Evolutionary conservation across 2,797 vertebrate species (phyloP), one percentile per base, ranked within the genome.

Genomic region (Enteromius thamalakanensis): DNA sequence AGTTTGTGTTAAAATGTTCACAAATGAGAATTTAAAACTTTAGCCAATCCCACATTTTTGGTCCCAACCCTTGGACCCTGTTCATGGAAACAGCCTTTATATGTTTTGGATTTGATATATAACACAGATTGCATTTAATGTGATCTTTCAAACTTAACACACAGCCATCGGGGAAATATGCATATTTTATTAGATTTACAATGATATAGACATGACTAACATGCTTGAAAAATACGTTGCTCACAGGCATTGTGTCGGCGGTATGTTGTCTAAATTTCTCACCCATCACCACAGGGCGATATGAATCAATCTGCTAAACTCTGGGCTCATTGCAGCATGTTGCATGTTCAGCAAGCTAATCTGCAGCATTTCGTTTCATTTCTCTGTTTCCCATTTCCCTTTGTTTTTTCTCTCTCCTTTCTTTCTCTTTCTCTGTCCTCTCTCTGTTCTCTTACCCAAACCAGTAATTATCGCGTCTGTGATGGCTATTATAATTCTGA

Each of bases 401-500:
- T 58, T 84, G 26, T 71, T 72, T 53, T 64, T 67, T 71, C 70
- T 82, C 62, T 65, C 19, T 53, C 53, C 47, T 29, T 58, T 79
- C 53, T 76, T 53, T 68, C 29, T 74, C 76, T 82, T 53, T 75
- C 76, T 88, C n/a, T 84, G 84, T 86, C 58, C 70, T 87, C 93
- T 94, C 94, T 96, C 94, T 95, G 91, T 95, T 93, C 96, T 96
- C 94, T 94, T 94, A 95, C 95, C 95, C 92, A 94, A 94, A 96
- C 96, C 97, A 99, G 98, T 99, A 99, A 97, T 98, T 99, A 99
- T 96, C 98, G 96, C 94, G 97, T 99, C 95, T 99, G 98, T 96
- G 98, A 99, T 90, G 98, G 98, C 95, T 99, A 99, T 97, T 99
- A 99, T 99, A 99, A 99, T 98, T 99, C 98, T 93, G 98, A 99